Conservation (phyloP, 2,113 vertebrate species). For the Apeltes quadracus region DNA sequence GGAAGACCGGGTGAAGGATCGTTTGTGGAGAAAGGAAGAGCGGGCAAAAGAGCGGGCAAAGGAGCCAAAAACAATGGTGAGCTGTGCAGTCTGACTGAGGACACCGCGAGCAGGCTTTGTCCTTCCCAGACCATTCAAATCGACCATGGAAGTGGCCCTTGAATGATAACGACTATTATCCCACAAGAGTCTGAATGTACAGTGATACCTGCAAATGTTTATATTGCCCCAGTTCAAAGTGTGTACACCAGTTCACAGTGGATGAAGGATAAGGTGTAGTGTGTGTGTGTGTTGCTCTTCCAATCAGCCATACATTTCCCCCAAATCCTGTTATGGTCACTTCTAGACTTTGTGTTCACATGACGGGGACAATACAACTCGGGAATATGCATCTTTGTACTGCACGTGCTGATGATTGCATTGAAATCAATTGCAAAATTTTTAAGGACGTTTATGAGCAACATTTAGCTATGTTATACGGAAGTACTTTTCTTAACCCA, state of each 20-base stretch:
- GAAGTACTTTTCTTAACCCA: too few species aligned
- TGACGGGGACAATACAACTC: constrained; percentile 3
- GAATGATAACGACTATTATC: not conserved
- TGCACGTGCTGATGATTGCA: not conserved
- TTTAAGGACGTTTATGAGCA: not conserved
- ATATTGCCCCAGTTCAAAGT: constrained; percentile 20
- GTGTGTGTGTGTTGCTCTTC: not conserved
- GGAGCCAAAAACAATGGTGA: constrained; percentile 77
- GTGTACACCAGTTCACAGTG: constrained; percentile 7
- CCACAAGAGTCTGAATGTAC: not conserved
- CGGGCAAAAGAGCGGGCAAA: constrained; percentile 67
- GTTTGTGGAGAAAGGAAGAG: constrained; percentile 70
- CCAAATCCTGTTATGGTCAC: not conserved
- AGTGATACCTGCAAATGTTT: not conserved
- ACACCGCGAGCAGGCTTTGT: not conserved
- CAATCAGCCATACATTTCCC: not conserved
- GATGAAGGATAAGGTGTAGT: not conserved
- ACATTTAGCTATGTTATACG: not conserved
- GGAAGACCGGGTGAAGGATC: constrained; percentile 81
- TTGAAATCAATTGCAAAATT: not conserved
- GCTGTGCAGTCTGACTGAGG: not conserved
- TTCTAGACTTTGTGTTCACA: not conserved
- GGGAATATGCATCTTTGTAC: not conserved
- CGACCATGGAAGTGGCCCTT: not conserved
- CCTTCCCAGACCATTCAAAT: not conserved